These are phyloP conservation scores for Otolemur crassicaudatus DNA, from an alignment of 2,797 vertebrate species.

Conservation along the genomic window DNA sequence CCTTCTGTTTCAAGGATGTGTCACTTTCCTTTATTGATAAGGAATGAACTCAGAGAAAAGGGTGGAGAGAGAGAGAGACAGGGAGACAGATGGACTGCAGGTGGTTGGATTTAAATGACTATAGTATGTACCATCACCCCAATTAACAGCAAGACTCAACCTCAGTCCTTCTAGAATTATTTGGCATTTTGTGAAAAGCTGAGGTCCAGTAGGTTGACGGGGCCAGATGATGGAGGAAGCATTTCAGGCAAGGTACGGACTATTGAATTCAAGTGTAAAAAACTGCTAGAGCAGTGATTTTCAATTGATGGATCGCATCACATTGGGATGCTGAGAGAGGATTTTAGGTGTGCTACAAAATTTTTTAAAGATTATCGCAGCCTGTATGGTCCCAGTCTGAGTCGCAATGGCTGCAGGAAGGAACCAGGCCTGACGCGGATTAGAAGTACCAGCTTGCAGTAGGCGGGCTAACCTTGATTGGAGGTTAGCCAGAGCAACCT, in stretches of 20 bases:
- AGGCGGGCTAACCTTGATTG: too few relatives aligned
- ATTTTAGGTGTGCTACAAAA: too few relatives aligned
- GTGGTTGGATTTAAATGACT: background rate
- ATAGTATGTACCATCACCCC: background rate
- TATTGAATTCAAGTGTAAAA: background rate
- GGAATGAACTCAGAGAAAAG: background rate
- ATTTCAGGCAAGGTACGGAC: background rate
- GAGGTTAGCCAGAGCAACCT: too few relatives aligned
- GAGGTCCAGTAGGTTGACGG: background rate
- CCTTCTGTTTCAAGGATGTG: background rate
- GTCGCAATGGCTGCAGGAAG: too few relatives aligned
- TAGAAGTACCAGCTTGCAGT: too few relatives aligned
- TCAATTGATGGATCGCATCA: too few relatives aligned
- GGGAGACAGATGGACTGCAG: background rate
- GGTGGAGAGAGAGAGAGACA: background rate
- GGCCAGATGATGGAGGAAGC: background rate
- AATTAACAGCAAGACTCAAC: background rate
- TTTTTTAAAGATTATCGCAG: too few relatives aligned
- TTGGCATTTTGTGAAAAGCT: background rate
- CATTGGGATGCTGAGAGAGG: too few relatives aligned
- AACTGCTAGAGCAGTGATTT: background rate
- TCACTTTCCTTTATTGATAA: background rate
- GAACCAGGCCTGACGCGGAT: too few relatives aligned
- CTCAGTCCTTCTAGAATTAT: background rate
- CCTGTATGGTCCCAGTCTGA: too few relatives aligned